Base-by-base conservation (phyloP, 2,888 invertebrate genomes). In the Drosophila nigritarsus region DNA sequence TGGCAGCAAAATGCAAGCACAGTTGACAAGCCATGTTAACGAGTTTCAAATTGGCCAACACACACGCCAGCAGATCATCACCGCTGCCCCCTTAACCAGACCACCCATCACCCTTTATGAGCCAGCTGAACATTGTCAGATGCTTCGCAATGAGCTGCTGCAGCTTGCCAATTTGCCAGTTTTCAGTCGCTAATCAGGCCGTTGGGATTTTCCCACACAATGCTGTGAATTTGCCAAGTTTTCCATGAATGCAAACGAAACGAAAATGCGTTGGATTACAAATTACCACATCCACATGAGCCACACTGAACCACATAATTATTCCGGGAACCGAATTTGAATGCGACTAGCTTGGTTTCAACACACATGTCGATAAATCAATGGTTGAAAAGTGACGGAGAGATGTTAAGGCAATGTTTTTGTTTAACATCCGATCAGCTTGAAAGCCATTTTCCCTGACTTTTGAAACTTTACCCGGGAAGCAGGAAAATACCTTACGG, bases 21-120 rank as follows among this genome's bases (percentile, higher is more conserved):
- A 73, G 81, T 82, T 84, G 82, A 86, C 84, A 82, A 74, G 76
- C 69, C 67, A 73, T 78, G 84, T 81, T 85, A 87, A 85, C 84
- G 87, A 82, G 79, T 72, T 77, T 66, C 75, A 69, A 86, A 84
- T 82, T 86, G 86, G 74, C 76, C 60, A 62, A 65, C 50, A 75
- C 72, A 64, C 42, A 27, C 20, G 13, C 38, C 8, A 8, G 38
- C n/a, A 55, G n/a, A 29, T n/a, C 48, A 58, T 45, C 38, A 53
- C 51, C 59, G 51, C 40, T 53, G 18, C 45, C 45, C 20, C 15
- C 15, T 24, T 8, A 24, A 15, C 45, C 15, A 15, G 15, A 5
- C 27, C 50, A 18, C n/a, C 29, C 6, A 50, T 49, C 62, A 42
- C 36, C 48, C 32, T 3, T n/a, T 15, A 32, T 15, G 30, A n/a